These are phyloP conservation scores for Artibeus jamaicensis DNA, from an alignment of 2,797 vertebrate species.

Conservation along the genomic window DNA sequence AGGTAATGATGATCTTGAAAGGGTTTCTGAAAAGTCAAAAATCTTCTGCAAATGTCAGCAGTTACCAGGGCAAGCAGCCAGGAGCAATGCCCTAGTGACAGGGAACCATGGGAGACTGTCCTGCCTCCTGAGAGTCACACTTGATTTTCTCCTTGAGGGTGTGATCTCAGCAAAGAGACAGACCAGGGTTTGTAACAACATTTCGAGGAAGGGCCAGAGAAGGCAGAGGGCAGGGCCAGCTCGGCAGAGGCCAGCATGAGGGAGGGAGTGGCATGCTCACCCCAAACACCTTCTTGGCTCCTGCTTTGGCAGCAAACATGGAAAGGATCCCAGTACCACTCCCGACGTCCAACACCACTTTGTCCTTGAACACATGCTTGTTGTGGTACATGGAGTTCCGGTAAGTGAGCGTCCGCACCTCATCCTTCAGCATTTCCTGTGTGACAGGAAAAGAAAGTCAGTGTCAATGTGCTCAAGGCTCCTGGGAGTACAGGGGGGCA, in stretches of 20 bases:
- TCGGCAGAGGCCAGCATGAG: accelerated
- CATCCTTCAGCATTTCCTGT: conserved; percentile 99
- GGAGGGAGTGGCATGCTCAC: conserved; percentile 79
- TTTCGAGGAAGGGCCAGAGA: neutral
- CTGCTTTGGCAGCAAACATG: conserved; percentile 99
- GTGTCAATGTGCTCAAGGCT: neutral
- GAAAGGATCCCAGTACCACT: conserved; percentile 98
- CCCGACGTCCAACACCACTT: conserved; percentile 96
- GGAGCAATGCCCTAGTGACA: neutral
- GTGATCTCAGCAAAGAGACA: neutral
- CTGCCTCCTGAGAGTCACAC: neutral
- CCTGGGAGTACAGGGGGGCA: too few species aligned
- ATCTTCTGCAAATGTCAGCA: neutral
- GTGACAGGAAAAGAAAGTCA: neutral
- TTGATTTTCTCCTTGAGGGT: neutral
- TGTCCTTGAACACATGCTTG: conserved; percentile 98
- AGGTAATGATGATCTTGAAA: too few species aligned
- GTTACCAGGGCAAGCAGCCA: neutral
- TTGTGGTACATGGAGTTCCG: conserved; percentile 99
- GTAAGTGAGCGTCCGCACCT: conserved; percentile 97
- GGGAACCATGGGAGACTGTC: neutral
- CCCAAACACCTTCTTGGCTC: conserved; percentile 97
- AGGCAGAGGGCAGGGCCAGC: neutral
- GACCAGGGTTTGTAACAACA: neutral
- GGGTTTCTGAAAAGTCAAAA: neutral